Base-by-base conservation (phyloP, 2,797 vertebrate species). In the Chaenodraco wilsoni region DNA sequence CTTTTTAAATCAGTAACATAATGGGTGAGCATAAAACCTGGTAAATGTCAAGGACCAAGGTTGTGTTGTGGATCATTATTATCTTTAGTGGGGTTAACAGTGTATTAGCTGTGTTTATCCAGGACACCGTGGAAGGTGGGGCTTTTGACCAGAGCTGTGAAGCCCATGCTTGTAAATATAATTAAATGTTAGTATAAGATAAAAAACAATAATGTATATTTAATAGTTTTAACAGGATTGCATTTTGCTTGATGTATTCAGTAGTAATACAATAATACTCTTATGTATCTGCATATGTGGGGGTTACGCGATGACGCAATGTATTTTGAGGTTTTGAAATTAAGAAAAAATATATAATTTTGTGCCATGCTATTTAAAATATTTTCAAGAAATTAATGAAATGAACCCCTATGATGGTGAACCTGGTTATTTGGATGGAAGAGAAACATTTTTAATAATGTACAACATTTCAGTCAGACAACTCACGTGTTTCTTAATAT, bases 41-140 rank as follows among this genome's bases (percentile, higher is more conserved):
- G 48, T 65, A 27, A 23, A 41, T 44, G 11, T 54, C 3, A 13
- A 13, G 40, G 31, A 48, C 41, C 6, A 17, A 17, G 13, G 13
- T 4, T 69, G 31, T 57, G 44, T 49, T 71, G 33, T 43, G 46
- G 27, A 46, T 67, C 27, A 31, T 72, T 44, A n/a, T 60, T n/a
- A 54, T 45, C 52, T 63, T 63, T 14, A 44, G 3, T 54, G 12
- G n/a, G 17, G 12, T 56, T 57, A 66, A 61, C 3, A 52, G 3
- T 9, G 11, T 41, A 19, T 43, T 37, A 57, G 13, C 37, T 63
- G 41, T 45, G 13, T 65, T 60, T 44, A 11, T 59, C 7, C 21
- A n/a, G 15, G 41, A 43, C 13, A 15, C 17, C 57, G 1, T 56
- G 27, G 27, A 9, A 16, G 9, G 58, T 48, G 14, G 9, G 5